Percentiles rank a stretch among this genome's conserved stretches.
Evolutionary conservation across 2,113 vertebrate species (phyloP).

Genomic region (Xenotilapia flavipinnis): DNA sequence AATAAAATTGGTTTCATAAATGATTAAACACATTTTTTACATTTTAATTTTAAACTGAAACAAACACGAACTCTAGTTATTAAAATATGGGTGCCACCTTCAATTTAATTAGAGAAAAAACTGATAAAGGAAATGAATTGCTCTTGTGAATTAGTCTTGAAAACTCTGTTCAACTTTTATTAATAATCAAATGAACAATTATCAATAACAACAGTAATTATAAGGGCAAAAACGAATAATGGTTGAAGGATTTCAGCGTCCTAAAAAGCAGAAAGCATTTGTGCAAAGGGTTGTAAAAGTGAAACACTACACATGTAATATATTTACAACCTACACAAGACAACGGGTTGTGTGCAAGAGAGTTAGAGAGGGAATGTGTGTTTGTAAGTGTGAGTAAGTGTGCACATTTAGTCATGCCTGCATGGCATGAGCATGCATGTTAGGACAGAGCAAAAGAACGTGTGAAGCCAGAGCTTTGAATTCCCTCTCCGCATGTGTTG

Average conservation of each 20-base stretch:
- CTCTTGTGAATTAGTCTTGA: neutral
- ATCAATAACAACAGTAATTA: neutral
- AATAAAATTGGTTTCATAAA: neutral
- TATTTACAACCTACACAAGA: neutral
- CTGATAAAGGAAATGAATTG: neutral
- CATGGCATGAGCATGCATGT: neutral
- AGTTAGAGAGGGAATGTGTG: neutral
- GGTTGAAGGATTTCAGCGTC: neutral
- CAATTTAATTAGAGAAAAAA: neutral
- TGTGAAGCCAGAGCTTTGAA: neutral
- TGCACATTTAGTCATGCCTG: neutral
- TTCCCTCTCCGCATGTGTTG: neutral
- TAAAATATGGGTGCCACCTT: neutral
- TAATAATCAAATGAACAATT: neutral
- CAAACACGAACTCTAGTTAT: neutral
- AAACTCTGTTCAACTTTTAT: neutral
- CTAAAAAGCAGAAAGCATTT: neutral
- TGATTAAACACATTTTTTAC: neutral
- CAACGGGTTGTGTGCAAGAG: neutral
- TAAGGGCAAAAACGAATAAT: neutral
- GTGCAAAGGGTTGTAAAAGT: neutral
- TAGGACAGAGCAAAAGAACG: neutral
- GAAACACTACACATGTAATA: neutral
- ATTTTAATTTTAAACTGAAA: neutral
- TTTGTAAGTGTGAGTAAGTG: neutral